phyloP scores from a whole-genome alignment of 2,888 invertebrate genomes.

The Dasypolia templi region DNA sequence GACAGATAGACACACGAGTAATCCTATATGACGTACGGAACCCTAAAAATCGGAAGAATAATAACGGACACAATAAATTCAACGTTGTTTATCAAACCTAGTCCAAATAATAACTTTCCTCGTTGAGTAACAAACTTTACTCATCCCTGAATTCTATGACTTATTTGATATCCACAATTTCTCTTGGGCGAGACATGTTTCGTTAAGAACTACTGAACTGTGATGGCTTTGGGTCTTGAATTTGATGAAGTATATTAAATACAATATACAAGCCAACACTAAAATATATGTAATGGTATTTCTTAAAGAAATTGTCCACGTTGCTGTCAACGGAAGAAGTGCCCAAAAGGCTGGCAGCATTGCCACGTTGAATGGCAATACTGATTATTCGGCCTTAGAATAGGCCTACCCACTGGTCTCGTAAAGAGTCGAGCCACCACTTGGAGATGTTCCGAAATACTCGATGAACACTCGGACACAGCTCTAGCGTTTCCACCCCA shows the following conservation, averaged over 20 bases:
- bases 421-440: no score
- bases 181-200: conserved; percentile 9
- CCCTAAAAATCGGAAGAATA: conserved; percentile 30
- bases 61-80: conserved; percentile 22
- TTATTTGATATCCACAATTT: conserved; percentile 24
- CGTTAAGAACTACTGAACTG: conserved; percentile 5
- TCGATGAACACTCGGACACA: no score
- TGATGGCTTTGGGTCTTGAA: neutral
- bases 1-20: no score
- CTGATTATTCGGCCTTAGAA: no score
- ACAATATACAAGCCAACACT: neutral
- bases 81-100: conserved; percentile 39
- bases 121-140: conserved; percentile 38
- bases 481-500: no score
- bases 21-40: no score
- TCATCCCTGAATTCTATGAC: conserved; percentile 21
- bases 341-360: neutral
- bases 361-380: no score
- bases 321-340: neutral
- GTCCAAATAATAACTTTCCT: conserved; percentile 40
- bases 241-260: neutral
- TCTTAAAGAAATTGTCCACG: neutral
- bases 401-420: no score
- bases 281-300: neutral
- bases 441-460: no score